Evolutionary conservation across 2,113 vertebrate genomes (phyloP).

Genomic region (Heterocephalus glaber): DNA sequence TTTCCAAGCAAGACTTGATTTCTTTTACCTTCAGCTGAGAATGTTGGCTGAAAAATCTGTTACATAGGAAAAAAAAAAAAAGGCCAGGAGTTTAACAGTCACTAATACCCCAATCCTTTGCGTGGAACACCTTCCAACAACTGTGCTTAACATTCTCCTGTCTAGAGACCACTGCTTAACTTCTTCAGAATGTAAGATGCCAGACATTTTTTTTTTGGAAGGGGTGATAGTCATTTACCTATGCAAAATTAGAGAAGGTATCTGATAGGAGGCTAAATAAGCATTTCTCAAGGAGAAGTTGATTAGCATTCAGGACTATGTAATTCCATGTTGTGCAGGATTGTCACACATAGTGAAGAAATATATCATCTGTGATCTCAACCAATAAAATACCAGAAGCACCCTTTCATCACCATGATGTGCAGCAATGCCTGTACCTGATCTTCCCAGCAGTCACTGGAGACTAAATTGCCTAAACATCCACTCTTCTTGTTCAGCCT

Average conservation of each 20-base stretch:
- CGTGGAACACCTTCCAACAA: rapidly evolving
- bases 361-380: neutral
- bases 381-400: neutral
- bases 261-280: neutral
- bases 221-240: neutral
- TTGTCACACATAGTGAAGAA: neutral
- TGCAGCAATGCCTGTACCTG: rapidly evolving
- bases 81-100: neutral
- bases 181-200: neutral
- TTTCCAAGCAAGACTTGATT: neutral
- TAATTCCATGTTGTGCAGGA: neutral
- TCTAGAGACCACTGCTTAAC: neutral
- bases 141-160: neutral
- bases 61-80: neutral
- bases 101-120: neutral
- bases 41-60: neutral
- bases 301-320: neutral
- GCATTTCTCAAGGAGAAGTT: neutral
- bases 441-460: too few species aligned
- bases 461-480: neutral
- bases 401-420: rapidly evolving
- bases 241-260: neutral
- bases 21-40: neutral
- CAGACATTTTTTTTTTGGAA: neutral
- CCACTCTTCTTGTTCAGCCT: neutral